These are phyloP conservation scores for Sebastes wilsoni DNA, from an alignment of 2,797 vertebrate genomes.

Conservation along the genomic window DNA sequence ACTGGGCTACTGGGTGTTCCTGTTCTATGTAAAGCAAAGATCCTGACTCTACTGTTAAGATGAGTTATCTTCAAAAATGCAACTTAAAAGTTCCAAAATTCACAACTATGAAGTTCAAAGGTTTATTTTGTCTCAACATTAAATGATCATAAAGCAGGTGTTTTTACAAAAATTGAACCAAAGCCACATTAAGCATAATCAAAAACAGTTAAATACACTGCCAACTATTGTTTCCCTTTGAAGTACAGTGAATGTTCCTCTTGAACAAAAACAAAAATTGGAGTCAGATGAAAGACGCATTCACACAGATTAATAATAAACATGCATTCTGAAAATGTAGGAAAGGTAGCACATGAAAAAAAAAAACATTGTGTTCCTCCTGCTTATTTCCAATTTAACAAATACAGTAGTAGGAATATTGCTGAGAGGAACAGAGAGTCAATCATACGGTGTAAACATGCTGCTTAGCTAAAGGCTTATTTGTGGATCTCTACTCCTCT, in stretches of 20 bases:
- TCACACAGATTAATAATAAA: background rate
- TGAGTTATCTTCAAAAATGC: background rate
- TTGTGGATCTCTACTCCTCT: background rate
- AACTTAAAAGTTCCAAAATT: background rate
- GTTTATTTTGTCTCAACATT: background rate
- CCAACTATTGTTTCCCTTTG: background rate
- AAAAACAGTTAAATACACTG: background rate
- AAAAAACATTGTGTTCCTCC: background rate
- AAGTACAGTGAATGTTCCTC: background rate
- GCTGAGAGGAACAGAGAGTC: background rate
- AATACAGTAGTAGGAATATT: background rate
- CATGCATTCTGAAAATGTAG: background rate
- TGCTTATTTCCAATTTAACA: background rate
- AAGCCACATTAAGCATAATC: background rate
- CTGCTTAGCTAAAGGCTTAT: background rate
- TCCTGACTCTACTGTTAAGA: no score
- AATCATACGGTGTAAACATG: background rate
- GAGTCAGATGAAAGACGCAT: background rate
- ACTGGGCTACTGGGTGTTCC: no score
- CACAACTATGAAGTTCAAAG: background rate
- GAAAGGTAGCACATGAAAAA: background rate
- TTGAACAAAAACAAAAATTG: background rate
- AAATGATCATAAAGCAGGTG: background rate
- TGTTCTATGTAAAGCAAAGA: no score
- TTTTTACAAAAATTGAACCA: background rate